Evolutionary conservation across 2,797 vertebrate species (phyloP).

Genomic region (Pogoniulus pusillus): DNA sequence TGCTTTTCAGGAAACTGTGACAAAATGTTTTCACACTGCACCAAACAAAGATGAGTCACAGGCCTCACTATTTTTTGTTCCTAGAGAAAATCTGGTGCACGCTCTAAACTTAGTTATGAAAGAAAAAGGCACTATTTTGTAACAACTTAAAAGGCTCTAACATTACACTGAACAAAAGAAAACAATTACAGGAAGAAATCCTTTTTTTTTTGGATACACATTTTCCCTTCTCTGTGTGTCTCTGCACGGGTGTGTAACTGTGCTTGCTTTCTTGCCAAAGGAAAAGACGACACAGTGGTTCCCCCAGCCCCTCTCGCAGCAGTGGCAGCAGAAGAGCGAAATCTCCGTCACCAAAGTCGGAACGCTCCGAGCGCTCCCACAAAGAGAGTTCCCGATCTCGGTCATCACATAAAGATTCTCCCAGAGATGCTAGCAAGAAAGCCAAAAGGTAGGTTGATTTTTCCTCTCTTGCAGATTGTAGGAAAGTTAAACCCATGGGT

Average conservation of each 20-base stretch:
- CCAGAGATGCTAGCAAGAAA: constrained; percentile 92
- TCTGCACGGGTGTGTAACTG: not conserved
- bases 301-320: constrained; percentile 90
- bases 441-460: constrained; percentile 86
- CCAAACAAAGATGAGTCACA: not conserved
- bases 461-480: not conserved
- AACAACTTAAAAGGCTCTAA: not conserved
- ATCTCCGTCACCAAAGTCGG: constrained; percentile 92
- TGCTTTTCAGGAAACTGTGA: not conserved
- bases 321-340: constrained; percentile 86
- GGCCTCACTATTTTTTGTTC: not conserved
- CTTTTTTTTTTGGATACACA: fast-evolving
- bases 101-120: not conserved
- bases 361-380: constrained; percentile 90
- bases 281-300: constrained; percentile 92
- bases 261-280: constrained; percentile 67
- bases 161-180: fast-evolving
- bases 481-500: not conserved
- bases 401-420: constrained; percentile 93
- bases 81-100: not conserved
- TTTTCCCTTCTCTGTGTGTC: not conserved
- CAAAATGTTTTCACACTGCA: not conserved
- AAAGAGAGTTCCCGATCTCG: constrained; percentile 90
- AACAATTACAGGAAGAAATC: not conserved
- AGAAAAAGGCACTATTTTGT: not conserved